Evolutionary conservation across 2,888 invertebrate genomes (phyloP), one percentile per base, ranked within the genome.

Genomic region (Dinocampus coccinellae): DNA sequence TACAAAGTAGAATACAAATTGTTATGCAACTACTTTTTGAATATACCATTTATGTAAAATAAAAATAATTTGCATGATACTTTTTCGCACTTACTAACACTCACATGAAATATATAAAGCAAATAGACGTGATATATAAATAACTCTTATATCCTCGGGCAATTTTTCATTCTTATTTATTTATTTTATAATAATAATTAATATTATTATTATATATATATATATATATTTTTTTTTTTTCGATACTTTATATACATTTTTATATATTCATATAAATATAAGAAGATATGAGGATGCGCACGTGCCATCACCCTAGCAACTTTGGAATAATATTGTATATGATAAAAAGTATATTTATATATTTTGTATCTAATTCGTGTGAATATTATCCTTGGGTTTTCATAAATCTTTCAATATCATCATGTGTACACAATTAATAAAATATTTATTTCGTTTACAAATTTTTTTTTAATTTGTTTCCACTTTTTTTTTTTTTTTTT

Each of bases 251-350:
- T 16, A 47, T 47, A 16, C 7, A 7, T 16, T n/a, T 13, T 1
- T 16, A 16, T 16, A 47, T 47, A 47, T 47, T 9, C 16, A 47
- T 4, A 47, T n/a, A 47, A n/a, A 47, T 47, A n/a, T 11, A 7
- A 29, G 3, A n/a, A 11, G 24, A 22, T 13, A 29, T 29, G 29
- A 57, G 57, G 24, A 57, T 10, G 7, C 0, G 39, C 36, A 11
- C 62, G 62, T 62, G 62, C 24, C 36, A 62, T 62, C 62, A 16
- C 62, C 62, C 10, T 62, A 39, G 24, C 26, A 58, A 58, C 58
- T n/a, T n/a, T 58, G 58, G n/a, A 58, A 22, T 16, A 47, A 47
- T 47, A 16, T 47, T 47, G 7, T 47, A 47, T 3, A 47, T n/a
- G 47, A 16, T 47, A 47, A 16, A 16, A 47, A n/a, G n/a, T n/a